Conservation (phyloP, 2,113 vertebrate species). For the Eretmochelys imbricata region DNA sequence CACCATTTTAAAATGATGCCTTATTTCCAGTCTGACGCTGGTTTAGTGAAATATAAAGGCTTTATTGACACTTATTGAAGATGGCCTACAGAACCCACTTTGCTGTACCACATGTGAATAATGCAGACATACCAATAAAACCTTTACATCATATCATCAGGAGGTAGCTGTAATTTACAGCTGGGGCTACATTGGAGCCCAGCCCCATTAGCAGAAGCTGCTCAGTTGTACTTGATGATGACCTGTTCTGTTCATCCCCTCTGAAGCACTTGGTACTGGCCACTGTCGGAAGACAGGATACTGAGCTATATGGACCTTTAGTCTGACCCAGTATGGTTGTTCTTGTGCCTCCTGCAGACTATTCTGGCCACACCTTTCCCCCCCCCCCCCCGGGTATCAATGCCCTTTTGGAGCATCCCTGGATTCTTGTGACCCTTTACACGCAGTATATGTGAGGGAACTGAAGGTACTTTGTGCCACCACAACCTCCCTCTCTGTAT, state of each 20-base stretch:
- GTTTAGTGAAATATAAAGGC: neutral
- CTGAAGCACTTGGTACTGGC: no score
- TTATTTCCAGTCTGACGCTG: neutral
- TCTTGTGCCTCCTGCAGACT: neutral
- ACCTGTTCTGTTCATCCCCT: no score
- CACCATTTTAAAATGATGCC: neutral
- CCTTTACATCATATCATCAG: neutral
- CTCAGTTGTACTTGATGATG: neutral
- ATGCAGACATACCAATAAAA: rapidly evolving
- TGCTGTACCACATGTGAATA: rapidly evolving
- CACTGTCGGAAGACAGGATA: no score
- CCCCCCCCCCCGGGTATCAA: neutral
- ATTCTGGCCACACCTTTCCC: rapidly evolving
- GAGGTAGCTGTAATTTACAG: rapidly evolving
- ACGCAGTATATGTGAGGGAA: neutral
- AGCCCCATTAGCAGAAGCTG: neutral
- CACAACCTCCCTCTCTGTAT: neutral
- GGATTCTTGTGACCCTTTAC: neutral
- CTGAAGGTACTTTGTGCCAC: neutral
- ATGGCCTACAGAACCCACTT: rapidly evolving
- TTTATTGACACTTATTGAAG: neutral
- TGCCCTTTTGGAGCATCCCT: rapidly evolving
- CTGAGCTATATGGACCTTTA: no score
- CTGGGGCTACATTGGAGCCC: neutral
- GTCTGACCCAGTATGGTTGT: no score